Base-by-base conservation (phyloP, 2,888 invertebrate species). In the Ophion ellenae region DNA sequence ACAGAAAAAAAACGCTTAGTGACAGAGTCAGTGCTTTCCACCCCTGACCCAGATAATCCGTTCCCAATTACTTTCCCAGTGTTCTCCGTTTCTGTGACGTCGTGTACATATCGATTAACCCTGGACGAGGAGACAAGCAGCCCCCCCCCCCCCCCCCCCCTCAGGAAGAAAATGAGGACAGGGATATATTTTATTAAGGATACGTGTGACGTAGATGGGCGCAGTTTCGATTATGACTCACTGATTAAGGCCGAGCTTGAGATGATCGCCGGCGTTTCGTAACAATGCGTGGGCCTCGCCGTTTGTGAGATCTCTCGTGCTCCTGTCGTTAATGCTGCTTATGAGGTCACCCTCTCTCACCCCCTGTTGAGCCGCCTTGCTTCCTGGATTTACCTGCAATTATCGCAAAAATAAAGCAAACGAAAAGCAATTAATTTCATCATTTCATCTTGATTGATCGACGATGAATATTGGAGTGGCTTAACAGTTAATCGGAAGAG, bases 331-430 rank as follows among this genome's bases (percentile, higher is more conserved):
- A 93, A 98, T 97, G 85, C 96, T 96, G 69, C 97, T 96, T 91
- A 98, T 97, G 89, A 97, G 95, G 94, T 98, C 97, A 59, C 97
- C 97, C 93, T 97, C 97, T 78, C 97, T 94, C 81, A 97, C 96
- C 9, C 97, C 97, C 91, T 96, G 96, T 89, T 96, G 95, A 47
- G 97, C 96, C n/a, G 97, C 97, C 93, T 97, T 97, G 90, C 98
- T 97, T 79, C 97, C 97, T 11, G 97, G 97, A 94, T 98, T 98
- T 90, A 98, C 97, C 97, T 98, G 95, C 78, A 96, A 96, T 17
- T 53, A 53, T 71, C 73, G 81, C 40, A 1, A 57, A 32, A 11
- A 32, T 32, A 32, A 32, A 24, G 11, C 17, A 14, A 17, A 53
- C 14, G 5, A 53, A 17, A 14, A 14, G 17, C 53, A 53, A 61